Evolutionary conservation across 2,113 vertebrate genomes (phyloP), one percentile per base, ranked within the genome.

Genomic region (Chelonoidis abingdonii): DNA sequence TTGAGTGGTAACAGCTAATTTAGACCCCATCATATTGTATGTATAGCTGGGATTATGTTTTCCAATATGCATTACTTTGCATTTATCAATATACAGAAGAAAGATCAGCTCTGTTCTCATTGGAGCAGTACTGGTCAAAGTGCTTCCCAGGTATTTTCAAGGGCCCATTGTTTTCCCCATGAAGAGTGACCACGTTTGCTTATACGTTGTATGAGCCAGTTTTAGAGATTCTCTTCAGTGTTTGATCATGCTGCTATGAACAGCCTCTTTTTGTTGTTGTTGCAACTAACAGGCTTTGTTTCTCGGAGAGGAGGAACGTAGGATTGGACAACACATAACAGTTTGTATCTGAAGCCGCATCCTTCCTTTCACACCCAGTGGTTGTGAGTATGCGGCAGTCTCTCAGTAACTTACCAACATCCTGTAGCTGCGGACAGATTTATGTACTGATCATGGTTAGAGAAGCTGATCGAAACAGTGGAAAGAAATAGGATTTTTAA

Each of bases 361-460:
- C 92, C 83, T 96, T 93, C 94, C 81, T 80, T 84, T 93, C 85
- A 94, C 86, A 80, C 65, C 83, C 29, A 80, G 88, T 89, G 84
- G 91, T 31, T 0, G 89, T 88, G 87, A 93, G 49, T 92, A 93
- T 19, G 1, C 88, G 3, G 75, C 80, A 83, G 88, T 89, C 86
- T 93, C 91, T 93, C 14, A 76, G 95, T 94, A 93, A 54, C 88
- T 87, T 95, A 95, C 97, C 85, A 93, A 69, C 97, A 97, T 97
- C 88, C 93, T 89, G 89, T 1, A 72, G 89, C 93, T 94, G 87
- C 91, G 91, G 88, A 89, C 83, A 84, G 95, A 94, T 94, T 94
- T 94, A 97, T 59, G 83, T 94, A 84, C 94, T 38, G 89, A 92
- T 95, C 95, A 62, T 82, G 84, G 89, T 88, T 89, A 93, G 85